Percentiles rank a stretch among this genome's conserved stretches.
Evolutionary conservation across 2,888 invertebrate genomes (phyloP).

Genomic region (Drosophila imparisetae): DNA sequence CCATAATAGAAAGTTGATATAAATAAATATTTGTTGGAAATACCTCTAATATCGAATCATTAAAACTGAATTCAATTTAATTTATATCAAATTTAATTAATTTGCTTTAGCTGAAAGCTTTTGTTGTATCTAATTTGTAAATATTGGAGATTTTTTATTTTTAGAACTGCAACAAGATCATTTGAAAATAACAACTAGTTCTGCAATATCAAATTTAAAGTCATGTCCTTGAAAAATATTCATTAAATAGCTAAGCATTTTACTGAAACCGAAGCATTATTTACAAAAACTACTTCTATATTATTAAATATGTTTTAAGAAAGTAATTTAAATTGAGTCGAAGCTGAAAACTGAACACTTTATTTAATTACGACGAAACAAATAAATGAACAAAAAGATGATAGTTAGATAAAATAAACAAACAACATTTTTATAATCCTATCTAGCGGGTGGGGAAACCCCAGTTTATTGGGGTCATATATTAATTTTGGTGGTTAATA

Average conservation of each 20-base stretch:
- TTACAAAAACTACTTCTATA: not conserved
- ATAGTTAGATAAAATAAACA: not conserved
- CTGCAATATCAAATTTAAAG: no score
- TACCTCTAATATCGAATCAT: not conserved
- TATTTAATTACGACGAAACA: not conserved
- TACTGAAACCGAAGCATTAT: rapidly evolving
- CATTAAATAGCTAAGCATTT: not conserved
- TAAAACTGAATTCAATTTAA: not conserved
- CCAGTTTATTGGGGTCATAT: no score
- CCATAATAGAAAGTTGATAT: not conserved
- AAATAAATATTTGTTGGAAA: slow-evolving; percentile 10
- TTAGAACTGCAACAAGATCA: not conserved
- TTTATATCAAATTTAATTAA: not conserved
- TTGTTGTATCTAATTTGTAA: not conserved
- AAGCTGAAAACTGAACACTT: not conserved
- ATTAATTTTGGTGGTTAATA: no score
- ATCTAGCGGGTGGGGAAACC: no score
- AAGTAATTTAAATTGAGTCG: not conserved
- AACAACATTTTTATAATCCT: no score
- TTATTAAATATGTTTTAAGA: not conserved
- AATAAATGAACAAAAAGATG: not conserved
- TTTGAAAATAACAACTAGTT: not conserved
- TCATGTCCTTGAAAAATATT: no score
- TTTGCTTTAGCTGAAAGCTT: not conserved
- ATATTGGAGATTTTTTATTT: not conserved